Evolutionary conservation across 30 jellyfish, hydroid and myxozoan species (phyloP).

Genomic region (Aurelia coerulea): DNA sequence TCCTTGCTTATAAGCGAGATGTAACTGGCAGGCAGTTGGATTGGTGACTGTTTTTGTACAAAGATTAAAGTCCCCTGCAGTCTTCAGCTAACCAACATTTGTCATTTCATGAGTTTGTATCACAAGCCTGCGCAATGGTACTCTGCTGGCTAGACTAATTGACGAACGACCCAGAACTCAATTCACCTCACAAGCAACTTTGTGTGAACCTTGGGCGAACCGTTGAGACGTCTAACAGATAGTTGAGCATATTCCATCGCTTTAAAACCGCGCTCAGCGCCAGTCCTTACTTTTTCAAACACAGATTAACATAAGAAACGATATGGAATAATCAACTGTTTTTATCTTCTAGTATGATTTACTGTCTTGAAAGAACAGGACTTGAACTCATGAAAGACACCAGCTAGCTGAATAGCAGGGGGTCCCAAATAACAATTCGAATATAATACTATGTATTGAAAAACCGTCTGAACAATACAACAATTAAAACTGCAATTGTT

Average conservation of each 20-base stretch:
- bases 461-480: conserved; percentile 20
- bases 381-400: conserved; percentile 70
- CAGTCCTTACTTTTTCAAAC: conserved; percentile 74
- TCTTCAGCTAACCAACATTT: no score
- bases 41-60: no score
- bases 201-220: conserved; percentile 28
- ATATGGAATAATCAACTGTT: conserved; percentile 66
- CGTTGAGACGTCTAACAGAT: conserved; percentile 28
- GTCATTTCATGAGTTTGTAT: no score
- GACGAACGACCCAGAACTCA: not conserved
- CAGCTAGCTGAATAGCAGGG: conserved; percentile 78
- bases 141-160: not conserved
- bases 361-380: conserved; percentile 72
- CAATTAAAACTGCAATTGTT: conserved; percentile 71
- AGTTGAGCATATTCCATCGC: conserved; percentile 50
- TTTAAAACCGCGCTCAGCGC: conserved; percentile 79
- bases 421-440: conserved; percentile 55
- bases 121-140: no score
- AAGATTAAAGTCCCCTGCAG: no score
- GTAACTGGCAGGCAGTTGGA: no score
- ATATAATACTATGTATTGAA: conserved; percentile 43
- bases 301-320: conserved; percentile 74
- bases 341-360: conserved; percentile 67
- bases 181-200: not conserved
- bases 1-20: no score